Evolutionary conservation across 2,888 invertebrate genomes (phyloP).

Genomic region (Eugnorisma glareosa): DNA sequence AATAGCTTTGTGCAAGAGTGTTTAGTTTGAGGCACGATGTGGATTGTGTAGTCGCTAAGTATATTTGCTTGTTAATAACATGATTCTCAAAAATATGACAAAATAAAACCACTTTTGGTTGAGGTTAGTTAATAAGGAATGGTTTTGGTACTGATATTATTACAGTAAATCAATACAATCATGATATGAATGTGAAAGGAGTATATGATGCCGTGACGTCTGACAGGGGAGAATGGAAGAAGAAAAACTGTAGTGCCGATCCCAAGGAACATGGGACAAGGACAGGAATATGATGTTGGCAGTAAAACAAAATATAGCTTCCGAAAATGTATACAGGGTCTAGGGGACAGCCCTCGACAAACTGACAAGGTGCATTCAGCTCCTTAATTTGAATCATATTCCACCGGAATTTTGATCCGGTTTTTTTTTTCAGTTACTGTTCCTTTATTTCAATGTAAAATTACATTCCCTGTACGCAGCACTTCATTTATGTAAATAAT

Average conservation of each 20-base stretch:
- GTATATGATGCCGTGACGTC: not conserved
- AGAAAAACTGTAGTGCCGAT: not conserved
- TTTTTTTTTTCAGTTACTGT: no score
- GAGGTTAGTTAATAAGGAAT: not conserved
- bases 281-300: not conserved
- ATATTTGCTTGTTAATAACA: not conserved
- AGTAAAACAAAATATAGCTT: not conserved
- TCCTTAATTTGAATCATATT: no score
- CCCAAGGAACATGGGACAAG: not conserved
- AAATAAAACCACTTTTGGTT: not conserved
- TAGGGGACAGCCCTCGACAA: no score
- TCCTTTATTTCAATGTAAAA: no score
- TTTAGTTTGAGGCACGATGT: slow-evolving; percentile 55
- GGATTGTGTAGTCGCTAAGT: slow-evolving; percentile 27
- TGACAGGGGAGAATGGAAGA: not conserved
- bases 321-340: not conserved
- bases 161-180: not conserved
- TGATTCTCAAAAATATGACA: not conserved
- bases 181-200: not conserved
- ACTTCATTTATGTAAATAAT: no score
- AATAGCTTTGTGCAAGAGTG: slow-evolving; percentile 57
- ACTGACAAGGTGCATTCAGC: no score
- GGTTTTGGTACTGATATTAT: not conserved
- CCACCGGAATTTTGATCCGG: no score
- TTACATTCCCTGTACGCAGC: no score